A percentile compares a stretch with the other conserved stretches of the same genome.
Conservation (phyloP, 2,113 vertebrate genomes). For the Macroglossus sobrinus region DNA sequence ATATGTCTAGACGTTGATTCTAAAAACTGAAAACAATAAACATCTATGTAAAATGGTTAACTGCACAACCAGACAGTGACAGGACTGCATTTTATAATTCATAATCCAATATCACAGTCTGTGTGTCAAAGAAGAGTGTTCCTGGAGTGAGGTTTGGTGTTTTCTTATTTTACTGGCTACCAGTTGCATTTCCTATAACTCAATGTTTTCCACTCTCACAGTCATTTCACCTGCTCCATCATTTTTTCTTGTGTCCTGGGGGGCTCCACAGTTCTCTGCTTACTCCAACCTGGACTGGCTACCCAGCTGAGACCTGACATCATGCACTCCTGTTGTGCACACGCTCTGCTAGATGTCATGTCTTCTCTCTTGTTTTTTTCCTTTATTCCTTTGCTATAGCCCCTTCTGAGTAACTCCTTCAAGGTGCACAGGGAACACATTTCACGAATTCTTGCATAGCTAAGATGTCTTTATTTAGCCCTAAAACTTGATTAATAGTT, state of each 20-base stretch:
- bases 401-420: constrained; percentile 18
- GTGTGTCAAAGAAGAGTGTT: neutral
- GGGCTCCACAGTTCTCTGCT: neutral
- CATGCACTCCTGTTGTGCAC: neutral
- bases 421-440: neutral
- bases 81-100: neutral
- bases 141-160: neutral
- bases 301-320: neutral
- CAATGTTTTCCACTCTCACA: neutral
- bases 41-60: neutral
- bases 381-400: neutral
- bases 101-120: neutral
- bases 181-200: neutral
- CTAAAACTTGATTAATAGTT: constrained; percentile 52
- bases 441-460: constrained; percentile 34
- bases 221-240: neutral
- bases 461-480: constrained; percentile 40
- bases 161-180: neutral
- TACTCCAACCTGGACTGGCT: neutral
- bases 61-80: neutral
- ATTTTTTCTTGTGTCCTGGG: neutral
- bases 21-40: neutral
- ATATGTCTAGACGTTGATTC: neutral
- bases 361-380: neutral
- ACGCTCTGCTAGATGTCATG: neutral